Percentiles rank a stretch among this genome's conserved stretches.
phyloP scores from a whole-genome alignment of 2,113 vertebrate genomes.

The Microcebus lehilahytsara region DNA sequence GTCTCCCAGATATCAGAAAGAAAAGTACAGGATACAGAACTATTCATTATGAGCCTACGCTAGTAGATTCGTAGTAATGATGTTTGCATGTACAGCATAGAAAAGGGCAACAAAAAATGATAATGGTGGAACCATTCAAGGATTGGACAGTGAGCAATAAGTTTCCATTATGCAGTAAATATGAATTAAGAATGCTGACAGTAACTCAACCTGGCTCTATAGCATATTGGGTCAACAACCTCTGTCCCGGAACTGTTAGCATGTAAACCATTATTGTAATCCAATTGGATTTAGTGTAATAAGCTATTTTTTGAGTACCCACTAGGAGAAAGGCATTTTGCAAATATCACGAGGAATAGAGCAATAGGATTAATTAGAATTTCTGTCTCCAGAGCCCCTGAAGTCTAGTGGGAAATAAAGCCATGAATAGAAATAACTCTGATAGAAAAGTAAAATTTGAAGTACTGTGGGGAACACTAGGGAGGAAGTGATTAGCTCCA shows the following conservation, averaged over 20 bases:
- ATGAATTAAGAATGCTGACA: not conserved
- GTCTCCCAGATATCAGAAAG: not conserved
- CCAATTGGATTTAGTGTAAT: not conserved
- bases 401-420: conserved; percentile 19
- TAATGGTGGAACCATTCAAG: not conserved
- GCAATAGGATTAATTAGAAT: conserved; percentile 32
- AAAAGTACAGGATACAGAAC: not conserved
- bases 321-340: conserved; percentile 18
- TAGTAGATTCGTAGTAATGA: not conserved
- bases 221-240: not conserved
- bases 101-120: not conserved
- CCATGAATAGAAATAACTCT: not conserved
- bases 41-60: not conserved
- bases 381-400: not conserved
- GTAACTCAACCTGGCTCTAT: not conserved
- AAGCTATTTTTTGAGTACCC: not conserved
- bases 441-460: not conserved
- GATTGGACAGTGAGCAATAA: not conserved
- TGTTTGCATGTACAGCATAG: not conserved
- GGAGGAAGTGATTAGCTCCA: not conserved
- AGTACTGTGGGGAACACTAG: not conserved
- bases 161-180: not conserved
- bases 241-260: not conserved
- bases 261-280: conserved; percentile 9
- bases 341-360: not conserved